Conservation (phyloP, 2,888 invertebrate species). For the Halictus ligatus region DNA sequence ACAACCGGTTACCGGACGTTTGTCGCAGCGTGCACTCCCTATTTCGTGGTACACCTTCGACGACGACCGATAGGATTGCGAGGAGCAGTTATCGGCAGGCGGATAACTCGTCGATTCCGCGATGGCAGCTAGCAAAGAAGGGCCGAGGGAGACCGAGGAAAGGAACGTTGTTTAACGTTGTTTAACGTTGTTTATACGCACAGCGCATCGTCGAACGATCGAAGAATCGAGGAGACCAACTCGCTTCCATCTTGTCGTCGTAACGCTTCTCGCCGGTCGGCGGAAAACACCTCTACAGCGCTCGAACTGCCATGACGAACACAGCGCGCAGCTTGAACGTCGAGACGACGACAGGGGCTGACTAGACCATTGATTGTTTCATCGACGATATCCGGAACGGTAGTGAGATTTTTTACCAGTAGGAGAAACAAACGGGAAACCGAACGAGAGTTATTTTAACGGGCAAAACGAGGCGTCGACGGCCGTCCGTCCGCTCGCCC, state of each 20-base stretch:
- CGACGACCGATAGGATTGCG: not conserved
- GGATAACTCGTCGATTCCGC: not conserved
- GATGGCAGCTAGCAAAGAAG: not conserved
- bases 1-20: constrained; percentile 4
- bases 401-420: constrained; percentile 60
- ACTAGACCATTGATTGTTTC: constrained; percentile 40
- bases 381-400: constrained; percentile 51
- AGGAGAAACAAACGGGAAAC: constrained; percentile 3
- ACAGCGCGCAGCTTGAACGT: constrained; percentile 24
- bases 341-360: constrained; percentile 14
- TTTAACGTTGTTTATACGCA: constrained; percentile 33
- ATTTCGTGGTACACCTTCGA: not conserved
- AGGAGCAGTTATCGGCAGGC: not conserved
- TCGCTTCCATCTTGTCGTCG: constrained; percentile 22
- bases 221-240: not conserved
- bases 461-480: not conserved
- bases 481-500: not conserved
- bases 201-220: not conserved
- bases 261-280: constrained; percentile 12
- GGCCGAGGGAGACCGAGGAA: not conserved
- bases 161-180: constrained; percentile 12
- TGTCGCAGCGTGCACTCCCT: not conserved
- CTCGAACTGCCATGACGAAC: constrained; percentile 44
- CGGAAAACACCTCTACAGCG: constrained; percentile 27
- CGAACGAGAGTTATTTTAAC: constrained; percentile 41